Conservation (phyloP, 2,888 invertebrate genomes). For the Dicycla oo region DNA sequence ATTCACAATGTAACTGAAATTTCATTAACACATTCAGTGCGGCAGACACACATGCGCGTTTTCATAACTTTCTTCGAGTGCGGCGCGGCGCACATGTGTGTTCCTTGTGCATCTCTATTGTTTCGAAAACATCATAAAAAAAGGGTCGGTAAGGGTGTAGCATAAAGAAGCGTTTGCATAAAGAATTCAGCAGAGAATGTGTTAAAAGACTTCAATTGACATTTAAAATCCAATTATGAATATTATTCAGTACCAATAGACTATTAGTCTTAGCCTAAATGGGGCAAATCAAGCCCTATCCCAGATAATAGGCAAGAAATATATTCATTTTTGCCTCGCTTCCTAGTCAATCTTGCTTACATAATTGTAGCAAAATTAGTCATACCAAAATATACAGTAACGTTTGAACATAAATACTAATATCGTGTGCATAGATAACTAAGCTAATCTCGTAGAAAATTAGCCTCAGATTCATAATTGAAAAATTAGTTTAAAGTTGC, state of each 20-base stretch:
- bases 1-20: conserved; percentile 21
- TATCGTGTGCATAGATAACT: conserved; percentile 22
- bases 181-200: too few relatives aligned
- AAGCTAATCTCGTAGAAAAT: conserved; percentile 34
- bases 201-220: conserved; percentile 1
- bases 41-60: too few relatives aligned
- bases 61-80: too few relatives aligned
- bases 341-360: conserved; percentile 10
- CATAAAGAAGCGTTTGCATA: too few relatives aligned
- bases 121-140: too few relatives aligned
- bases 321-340: conserved; percentile 11
- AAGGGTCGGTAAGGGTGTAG: too few relatives aligned
- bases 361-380: conserved; percentile 17
- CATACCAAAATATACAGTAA: conserved; percentile 46
- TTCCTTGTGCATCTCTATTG: too few relatives aligned
- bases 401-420: conserved; percentile 26
- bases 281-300: conserved; percentile 37
- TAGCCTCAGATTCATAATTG: conserved; percentile 20
- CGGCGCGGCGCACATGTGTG: too few relatives aligned
- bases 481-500: conserved; percentile 11
- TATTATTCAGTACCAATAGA: conserved; percentile 21
- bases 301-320: conserved; percentile 48
- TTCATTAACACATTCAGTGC: too few relatives aligned
- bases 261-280: conserved; percentile 26
- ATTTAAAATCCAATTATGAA: conserved; percentile 10